These are phyloP conservation scores for Hyalella azteca DNA, from an alignment of 2,888 invertebrate species.

Conservation along the genomic window DNA sequence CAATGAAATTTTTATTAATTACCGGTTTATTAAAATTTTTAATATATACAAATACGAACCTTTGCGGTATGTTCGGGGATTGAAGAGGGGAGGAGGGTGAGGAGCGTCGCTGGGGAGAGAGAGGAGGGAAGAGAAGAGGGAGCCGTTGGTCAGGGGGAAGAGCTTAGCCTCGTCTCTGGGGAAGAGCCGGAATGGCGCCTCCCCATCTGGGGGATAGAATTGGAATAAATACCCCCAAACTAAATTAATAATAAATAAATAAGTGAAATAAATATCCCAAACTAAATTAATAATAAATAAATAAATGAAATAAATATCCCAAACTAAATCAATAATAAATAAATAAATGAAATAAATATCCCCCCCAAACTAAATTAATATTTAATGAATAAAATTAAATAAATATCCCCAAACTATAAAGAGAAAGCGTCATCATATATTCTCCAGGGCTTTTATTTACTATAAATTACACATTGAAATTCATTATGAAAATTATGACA, in stretches of 20 bases:
- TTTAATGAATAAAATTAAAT: too few species aligned
- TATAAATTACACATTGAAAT: too few species aligned
- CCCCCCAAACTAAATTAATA: too few species aligned
- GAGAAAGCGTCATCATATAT: too few species aligned
- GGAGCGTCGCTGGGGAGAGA: slow-evolving; percentile 67
- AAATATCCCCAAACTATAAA: too few species aligned
- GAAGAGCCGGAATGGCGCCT: slow-evolving; percentile 70
- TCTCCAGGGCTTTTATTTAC: too few species aligned
- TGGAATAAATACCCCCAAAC: not conserved
- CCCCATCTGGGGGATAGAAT: slow-evolving; percentile 64
- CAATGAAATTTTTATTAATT: not conserved
- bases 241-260: not conserved
- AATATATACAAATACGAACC: slow-evolving; percentile 59
- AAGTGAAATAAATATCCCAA: not conserved
- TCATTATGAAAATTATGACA: too few species aligned
- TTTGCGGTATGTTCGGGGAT: slow-evolving; percentile 65
- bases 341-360: too few species aligned
- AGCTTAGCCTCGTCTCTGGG: slow-evolving; percentile 63
- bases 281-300: not conserved
- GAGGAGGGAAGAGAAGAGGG: slow-evolving; percentile 63
- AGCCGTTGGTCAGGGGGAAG: slow-evolving; percentile 71
- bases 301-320: too few species aligned
- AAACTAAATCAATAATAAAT: too few species aligned
- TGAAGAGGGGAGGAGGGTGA: slow-evolving; percentile 62
- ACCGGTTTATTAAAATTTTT: not conserved